These are phyloP conservation scores for Sebastes taczanowskii DNA, from an alignment of 2,797 vertebrate species.

Conservation along the genomic window DNA sequence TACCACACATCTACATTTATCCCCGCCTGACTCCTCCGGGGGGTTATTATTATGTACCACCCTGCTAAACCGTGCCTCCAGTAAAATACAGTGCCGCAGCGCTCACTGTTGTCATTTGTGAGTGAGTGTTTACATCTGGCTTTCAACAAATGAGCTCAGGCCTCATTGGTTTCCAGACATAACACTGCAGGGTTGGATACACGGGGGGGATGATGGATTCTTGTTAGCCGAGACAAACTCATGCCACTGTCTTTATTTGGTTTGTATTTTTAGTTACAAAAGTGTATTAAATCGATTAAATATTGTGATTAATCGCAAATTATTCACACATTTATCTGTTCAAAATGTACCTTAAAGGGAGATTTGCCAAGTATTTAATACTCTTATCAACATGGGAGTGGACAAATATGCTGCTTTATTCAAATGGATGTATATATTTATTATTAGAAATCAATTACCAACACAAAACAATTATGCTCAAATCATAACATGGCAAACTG, in stretches of 20 bases:
- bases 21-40: slow-evolving; percentile 31
- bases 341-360: no score
- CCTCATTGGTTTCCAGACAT: neutral
- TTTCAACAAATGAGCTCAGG: slow-evolving; percentile 11
- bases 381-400: no score
- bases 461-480: no score
- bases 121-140: slow-evolving; percentile 28
- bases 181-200: neutral
- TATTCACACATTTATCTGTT: no score
- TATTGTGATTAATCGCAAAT: no score
- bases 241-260: neutral
- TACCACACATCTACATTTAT: slow-evolving; percentile 57
- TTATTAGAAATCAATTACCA: no score
- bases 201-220: neutral
- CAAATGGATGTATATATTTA: no score
- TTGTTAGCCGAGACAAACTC: neutral
- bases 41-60: slow-evolving; percentile 43
- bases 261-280: neutral
- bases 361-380: no score
- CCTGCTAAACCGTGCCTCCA: neutral
- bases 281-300: neutral
- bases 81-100: slow-evolving; percentile 43
- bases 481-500: no score
- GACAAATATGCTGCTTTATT: rapidly evolving
- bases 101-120: slow-evolving; percentile 36